Percentiles rank a stretch among this genome's conserved stretches.
Conservation (phyloP, 2,113 vertebrate species). For the Zootoca vivipara region DNA sequence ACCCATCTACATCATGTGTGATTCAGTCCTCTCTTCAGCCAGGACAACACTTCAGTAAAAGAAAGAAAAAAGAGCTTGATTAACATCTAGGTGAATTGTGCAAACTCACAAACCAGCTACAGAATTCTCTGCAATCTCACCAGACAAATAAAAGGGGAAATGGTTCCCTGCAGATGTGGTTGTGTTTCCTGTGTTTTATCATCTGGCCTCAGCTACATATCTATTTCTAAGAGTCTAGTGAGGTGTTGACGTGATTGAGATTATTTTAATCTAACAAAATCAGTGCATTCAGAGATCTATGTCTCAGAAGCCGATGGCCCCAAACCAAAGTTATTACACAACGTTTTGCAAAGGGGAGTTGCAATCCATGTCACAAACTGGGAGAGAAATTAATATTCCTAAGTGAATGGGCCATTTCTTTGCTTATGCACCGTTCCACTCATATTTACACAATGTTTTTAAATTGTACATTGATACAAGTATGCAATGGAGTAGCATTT, state of each 20-base stretch:
- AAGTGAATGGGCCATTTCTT: not conserved
- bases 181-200: not conserved
- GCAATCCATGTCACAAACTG: not conserved
- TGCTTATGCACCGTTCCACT: not conserved
- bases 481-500: constrained; percentile 12
- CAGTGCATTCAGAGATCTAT: fast-evolving
- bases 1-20: not conserved
- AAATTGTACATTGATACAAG: not conserved
- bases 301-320: not conserved
- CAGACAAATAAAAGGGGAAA: not conserved
- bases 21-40: not conserved
- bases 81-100: not conserved
- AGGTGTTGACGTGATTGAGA: not conserved
- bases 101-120: no score
- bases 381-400: not conserved
- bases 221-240: not conserved
- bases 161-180: not conserved
- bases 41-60: not conserved
- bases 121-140: not conserved
- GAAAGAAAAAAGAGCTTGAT: not conserved
- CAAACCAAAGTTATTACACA: not conserved
- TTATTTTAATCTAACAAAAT: fast-evolving
- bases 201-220: not conserved
- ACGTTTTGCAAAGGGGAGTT: not conserved
- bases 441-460: not conserved